Percentiles rank a stretch among this genome's conserved stretches.
phyloP scores from a whole-genome alignment of 2,113 vertebrate genomes.

The Corydoras sp. region DNA sequence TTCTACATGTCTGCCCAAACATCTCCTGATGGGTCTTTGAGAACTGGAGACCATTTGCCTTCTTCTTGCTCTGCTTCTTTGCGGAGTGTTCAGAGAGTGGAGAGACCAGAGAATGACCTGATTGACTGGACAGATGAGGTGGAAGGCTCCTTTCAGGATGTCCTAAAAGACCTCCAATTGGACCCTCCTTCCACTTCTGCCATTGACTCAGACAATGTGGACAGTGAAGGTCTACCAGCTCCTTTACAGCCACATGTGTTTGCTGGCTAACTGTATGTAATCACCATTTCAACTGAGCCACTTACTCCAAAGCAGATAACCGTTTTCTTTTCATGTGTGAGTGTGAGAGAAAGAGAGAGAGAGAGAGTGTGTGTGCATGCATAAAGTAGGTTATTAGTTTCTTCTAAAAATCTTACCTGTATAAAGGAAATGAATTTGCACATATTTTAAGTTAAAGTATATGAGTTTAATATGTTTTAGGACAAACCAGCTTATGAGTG shows the following conservation, averaged over 20 bases:
- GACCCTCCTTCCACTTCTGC: conserved; percentile 72
- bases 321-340: not conserved
- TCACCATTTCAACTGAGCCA: not conserved
- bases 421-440: conserved; percentile 23
- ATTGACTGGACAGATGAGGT: conserved; percentile 93
- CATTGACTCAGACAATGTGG: conserved; percentile 93
- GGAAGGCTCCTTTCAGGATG: conserved; percentile 79
- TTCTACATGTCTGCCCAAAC: conserved; percentile 89
- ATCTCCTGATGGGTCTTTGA: conserved; percentile 71
- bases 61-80: conserved; percentile 6
- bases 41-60: conserved; percentile 55
- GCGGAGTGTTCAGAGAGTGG: not conserved
- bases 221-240: conserved; percentile 86
- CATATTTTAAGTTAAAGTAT: conserved; percentile 21
- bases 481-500: not conserved
- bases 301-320: not conserved
- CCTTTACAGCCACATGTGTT: conserved; percentile 90
- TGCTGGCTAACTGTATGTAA: conserved; percentile 65
- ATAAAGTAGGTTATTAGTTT: no score
- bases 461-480: not conserved
- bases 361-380: not conserved
- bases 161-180: conserved; percentile 75
- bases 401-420: conserved; percentile 17
- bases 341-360: not conserved
- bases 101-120: conserved; percentile 82